These are phyloP conservation scores for Hololepta plana DNA, from an alignment of 2,888 invertebrate genomes.

Conservation along the genomic window DNA sequence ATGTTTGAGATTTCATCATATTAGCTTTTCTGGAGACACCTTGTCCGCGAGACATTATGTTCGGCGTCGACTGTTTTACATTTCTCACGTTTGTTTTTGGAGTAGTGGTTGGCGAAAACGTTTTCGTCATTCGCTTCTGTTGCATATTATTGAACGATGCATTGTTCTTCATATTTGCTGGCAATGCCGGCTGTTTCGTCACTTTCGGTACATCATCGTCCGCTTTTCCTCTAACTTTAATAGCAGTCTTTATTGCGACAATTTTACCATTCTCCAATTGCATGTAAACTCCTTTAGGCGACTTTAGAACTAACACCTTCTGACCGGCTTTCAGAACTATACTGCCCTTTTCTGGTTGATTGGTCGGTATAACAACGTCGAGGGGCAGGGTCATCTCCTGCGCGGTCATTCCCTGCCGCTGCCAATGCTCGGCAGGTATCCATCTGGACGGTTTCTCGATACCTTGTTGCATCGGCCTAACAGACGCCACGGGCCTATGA, in stretches of 20 bases:
- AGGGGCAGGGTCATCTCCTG: constrained; percentile 82
- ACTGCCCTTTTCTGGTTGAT: constrained; percentile 74
- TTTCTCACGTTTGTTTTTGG: constrained; percentile 19
- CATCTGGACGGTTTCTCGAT: constrained; percentile 41
- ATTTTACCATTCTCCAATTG: constrained; percentile 88
- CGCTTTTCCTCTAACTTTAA: constrained; percentile 42
- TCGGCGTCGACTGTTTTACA: constrained; percentile 23
- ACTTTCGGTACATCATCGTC: constrained; percentile 22
- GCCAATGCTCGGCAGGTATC: constrained; percentile 85
- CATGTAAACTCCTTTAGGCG: constrained; percentile 92
- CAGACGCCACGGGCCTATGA: constrained; percentile 36
- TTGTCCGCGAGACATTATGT: constrained; percentile 21
- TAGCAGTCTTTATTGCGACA: constrained; percentile 72
- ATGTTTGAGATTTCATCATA: constrained; percentile 14
- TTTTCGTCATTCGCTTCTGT: constrained; percentile 4
- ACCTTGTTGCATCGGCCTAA: constrained; percentile 61
- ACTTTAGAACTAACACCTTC: constrained; percentile 84
- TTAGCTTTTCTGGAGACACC: constrained; percentile 17
- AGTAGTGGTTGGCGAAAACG: constrained; percentile 6
- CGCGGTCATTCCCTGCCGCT: constrained; percentile 84
- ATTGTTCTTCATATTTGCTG: constrained; percentile 8
- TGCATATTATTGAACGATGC: not conserved
- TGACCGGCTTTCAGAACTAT: constrained; percentile 88
- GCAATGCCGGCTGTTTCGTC: constrained; percentile 6
- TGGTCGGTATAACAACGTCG: constrained; percentile 86